Base-by-base conservation (phyloP, 2,888 invertebrate genomes). In the Drosophila emarginata region DNA sequence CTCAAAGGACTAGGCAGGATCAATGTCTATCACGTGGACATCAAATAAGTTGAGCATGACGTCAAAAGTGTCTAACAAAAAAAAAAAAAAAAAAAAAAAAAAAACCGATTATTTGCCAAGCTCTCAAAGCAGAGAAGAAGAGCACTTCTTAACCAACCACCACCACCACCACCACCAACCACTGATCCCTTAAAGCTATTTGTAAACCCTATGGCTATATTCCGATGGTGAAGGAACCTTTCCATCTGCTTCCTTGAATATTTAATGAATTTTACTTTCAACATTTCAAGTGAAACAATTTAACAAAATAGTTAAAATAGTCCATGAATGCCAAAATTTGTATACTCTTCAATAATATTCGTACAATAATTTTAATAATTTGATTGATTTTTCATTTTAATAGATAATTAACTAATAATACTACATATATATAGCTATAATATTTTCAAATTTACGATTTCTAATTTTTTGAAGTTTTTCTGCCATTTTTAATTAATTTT, bases 231-330 rank as follows among this genome's bases (percentile, higher is more conserved):
- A 63, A 78, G 79, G 84, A 83, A 83, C 74, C 82, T 68, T 65
- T 39, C 61, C 53, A 45, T 62, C 23, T 58, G 15, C 50, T 15
- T 40, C 39, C 14, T 45, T 58, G 60, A 61, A 63, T 54, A 60
- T 69, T 65, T 76, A 71, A 81, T 80, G 66, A 72, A 79, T 77
- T 80, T 84, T 79, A 76, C 81, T 81, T 80, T 77, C 73, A 84
- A 72, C 80, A 78, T 84, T 82, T 82, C 68, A 80, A 81, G 75
- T 66, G 61, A 6, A 52, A 26, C n/a, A 52, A 12, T 52, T 18
- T 26, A n/a, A n/a, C 1, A 51, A 23, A 51, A 51, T 12, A 2
- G 15, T 40, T 40, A 14, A 45, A 45, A 2, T n/a, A n/a, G n/a
- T 26, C 7, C 2, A 26, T 14, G n/a, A 7, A 51, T 21, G 5